Evolutionary conservation across 2,888 invertebrate species (phyloP), one percentile per base, ranked within the genome.

Genomic region (Atrina japonica): DNA sequence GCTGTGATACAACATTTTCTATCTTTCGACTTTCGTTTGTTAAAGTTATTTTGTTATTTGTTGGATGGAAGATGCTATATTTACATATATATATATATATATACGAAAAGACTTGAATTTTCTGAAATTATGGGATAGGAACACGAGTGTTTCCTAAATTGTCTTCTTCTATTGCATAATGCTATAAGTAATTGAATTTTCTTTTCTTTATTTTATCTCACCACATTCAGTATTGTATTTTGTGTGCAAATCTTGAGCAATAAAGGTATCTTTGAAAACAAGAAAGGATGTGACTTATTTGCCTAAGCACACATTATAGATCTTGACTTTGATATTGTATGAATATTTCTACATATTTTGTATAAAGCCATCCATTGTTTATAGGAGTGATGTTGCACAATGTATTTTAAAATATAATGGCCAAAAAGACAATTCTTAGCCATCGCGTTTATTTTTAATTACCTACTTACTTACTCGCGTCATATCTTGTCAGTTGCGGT

Each of bases 151-250:
- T 52, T 52, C 25, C 47, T 14, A 52, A 52, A 23, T 23, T 52
- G 16, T 41, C n/a, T 52, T 52, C 52, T 52, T 52, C 25, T 18
- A 18, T 52, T 52, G 52, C 52, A 5, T 35, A 47, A 47, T 61
- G 43, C 43, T 61, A 27, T 40, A 61, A 43, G 43, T 43, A 29
- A 45, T 61, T 61, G 43, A 45, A 61, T 27, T 45, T 23, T 30
- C 49, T 61, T 30, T 14, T 49, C 18, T 53, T 43, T 60, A 29
- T 43, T 61, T 49, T 47, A 43, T 43, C 29, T 30, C 21, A 47
- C 49, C 59, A 41, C 61, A 35, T 35, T 61, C 61, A 61, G 61
- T 61, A 61, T 61, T 61, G 61, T 61, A 61, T 43, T 61, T 29
- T 56, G 61, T 61, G 61, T 52, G 52, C 52, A 52, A 52, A 52